Base-by-base conservation (phyloP, 1,140 invertebrate genomes). In the Drosophila simulans region DNA sequence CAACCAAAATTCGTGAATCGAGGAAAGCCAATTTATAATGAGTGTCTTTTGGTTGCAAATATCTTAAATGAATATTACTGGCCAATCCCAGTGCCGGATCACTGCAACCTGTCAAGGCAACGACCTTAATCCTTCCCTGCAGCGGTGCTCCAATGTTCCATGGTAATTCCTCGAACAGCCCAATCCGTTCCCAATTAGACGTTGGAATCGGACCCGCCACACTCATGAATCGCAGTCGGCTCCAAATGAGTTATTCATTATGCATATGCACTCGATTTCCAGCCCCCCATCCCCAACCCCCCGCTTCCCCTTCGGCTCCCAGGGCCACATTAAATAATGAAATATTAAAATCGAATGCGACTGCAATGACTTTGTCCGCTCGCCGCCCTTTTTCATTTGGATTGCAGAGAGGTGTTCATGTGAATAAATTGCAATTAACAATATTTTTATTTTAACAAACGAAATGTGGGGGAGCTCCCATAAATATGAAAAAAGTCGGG, bases 351-450 rank as follows among this genome's bases (percentile, higher is more conserved):
- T 89, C 85, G 66, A 84, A 90, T 89, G 79, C 55, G 55, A 64
- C 59, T 54, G 62, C 64, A 77, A 55, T 57, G 53, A 72, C 51
- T 40, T 34, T 55, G 55, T 22, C 51, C 20, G 5, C 37, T 62
- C 45, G 22, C 5, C 45, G 45, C 5, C 5, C 48, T 27, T 34
- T 17, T n/a, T n/a, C n/a, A 17, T 45, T 51, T n/a, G 58, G 34
- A 45, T 35, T 43, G 25, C 48, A 39, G 40, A 53, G 68, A 90
- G 86, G 86, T 90, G 86, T 90, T 90, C 86, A 90, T 88, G 86
- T 90, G 86, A 90, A 90, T 89, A 84, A 90, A 90, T 90, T 90
- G 86, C 86, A 90, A 90, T 90, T 90, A 90, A 90, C 88, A 83
- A 90, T 90, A 91, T 90, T 90, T 91, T 91, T 91, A 88, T 90